Evolutionary conservation across 2,113 vertebrate genomes (phyloP), one percentile per base, ranked within the genome.

Genomic region (Cyphomyrus discorhynchus): DNA sequence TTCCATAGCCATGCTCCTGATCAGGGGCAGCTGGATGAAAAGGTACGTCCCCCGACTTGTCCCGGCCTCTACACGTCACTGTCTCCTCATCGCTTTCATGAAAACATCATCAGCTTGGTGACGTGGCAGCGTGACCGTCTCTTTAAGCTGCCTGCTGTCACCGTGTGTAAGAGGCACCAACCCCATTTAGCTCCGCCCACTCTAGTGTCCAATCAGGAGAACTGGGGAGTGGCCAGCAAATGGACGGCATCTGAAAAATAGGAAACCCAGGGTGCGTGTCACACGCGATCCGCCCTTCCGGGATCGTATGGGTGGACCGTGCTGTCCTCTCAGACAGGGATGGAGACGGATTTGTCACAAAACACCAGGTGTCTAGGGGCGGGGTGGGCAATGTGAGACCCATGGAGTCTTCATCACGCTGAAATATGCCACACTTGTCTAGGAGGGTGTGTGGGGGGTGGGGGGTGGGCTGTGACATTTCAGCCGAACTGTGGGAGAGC

Each of bases 341-440:
- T 87, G 47, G 85, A 39, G 86, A 74, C 39, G 0, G 52, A 86
- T 53, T 85, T 89, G 21, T 27, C 47, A 62, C 58, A 56, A 82
- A 86, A 83, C 45, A 24, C 45, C 35, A 46, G 82, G 45, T 46
- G 42, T 31, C 47, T 7, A 53, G 1, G 27, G 84, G 17, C 2
- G 2, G 87, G 87, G 35, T 5, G 8, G 2, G 10, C 31, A 53
- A 31, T 27, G 49, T 17, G 17, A 39, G 50, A 49, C 84, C 47
- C 27, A 17, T 45, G 46, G 89, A 35, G 39, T 89, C 19, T 56
- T 87, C 53, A 87, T 90, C 58, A 80, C 13, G 85, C 85, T 77
- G 58, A 87, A 77, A 90, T 42, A 46, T 74, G 47, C 46, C 66
- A 53, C 35, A 77, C 4, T 15, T 10, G 56, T 86, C 45, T 27